Evolutionary conservation across 1,140 invertebrate genomes (phyloP), one percentile per base, ranked within the genome.

Genomic region (Cyrtorhinus lividipennis): DNA sequence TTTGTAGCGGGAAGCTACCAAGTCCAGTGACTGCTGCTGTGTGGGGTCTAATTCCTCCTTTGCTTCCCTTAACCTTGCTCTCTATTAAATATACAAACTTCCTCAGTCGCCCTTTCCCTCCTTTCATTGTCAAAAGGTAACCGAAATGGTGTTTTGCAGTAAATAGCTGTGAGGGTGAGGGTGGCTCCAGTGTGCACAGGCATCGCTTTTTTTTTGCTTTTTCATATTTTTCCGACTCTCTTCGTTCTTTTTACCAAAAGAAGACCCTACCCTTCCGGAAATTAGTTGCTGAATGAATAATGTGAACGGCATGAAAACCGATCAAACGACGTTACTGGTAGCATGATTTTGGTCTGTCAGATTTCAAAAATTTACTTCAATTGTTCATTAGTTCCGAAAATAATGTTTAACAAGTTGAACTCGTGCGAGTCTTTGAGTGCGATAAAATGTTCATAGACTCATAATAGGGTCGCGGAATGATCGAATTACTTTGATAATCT

Each of bases 271-370:
- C 24, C 56, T 58, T 25, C 56, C 56, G 56, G 56, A 58, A 58
- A 58, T 58, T 58, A 58, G 56, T 58, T 20, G 56, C 24, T 58
- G 56, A 58, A 58, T 58, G 25, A 58, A 13, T 58, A 58, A 58
- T 26, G 56, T 12, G 20, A 53, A 20, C 18, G 56, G 22, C 8
- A 27, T 8, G 23, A 10, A 25, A 58, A 58, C 56, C 56, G 56
- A 58, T 58, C 56, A 58, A 58, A 58, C 20, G 56, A 2, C 26
- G 56, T 58, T 58, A 58, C 56, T 24, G 3, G 10, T 20, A 58
- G 26, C 56, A 25, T 22, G 56, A 58, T 58, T 25, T 20, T 58
- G 48, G 56, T 20, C 24, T 58, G 20, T 24, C 56, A 25, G 5
- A 24, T 58, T 20, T 53, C 20, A 22, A 8, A 53, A 53, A n/a